These are phyloP conservation scores for Leptopilina clavipes DNA, from an alignment of 1,140 invertebrate genomes.

Conservation along the genomic window DNA sequence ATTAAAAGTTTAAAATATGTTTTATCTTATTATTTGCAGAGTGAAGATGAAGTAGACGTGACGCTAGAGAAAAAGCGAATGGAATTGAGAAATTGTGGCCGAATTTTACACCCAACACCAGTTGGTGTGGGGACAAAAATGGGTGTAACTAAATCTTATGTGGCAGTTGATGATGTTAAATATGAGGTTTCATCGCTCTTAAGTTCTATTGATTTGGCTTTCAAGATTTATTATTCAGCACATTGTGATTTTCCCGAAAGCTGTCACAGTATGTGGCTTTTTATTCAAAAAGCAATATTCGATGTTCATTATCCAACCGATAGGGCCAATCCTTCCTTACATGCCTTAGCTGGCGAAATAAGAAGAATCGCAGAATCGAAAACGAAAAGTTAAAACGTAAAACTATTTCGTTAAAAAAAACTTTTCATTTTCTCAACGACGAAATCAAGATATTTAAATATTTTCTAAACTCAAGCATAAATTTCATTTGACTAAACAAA, in stretches of 20 bases:
- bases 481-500: too few relatives aligned
- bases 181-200: neutral
- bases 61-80: neutral
- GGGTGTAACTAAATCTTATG: neutral
- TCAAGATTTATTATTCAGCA: conserved; percentile 7
- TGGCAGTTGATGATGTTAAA: neutral
- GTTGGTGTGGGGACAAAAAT: conserved; percentile 6
- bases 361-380: neutral
- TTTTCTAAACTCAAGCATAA: too few relatives aligned
- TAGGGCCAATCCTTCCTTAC: neutral
- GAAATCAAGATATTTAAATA: too few relatives aligned
- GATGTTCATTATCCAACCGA: conserved; percentile 7
- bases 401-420: neutral
- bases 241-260: conserved; percentile 28
- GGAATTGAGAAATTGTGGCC: neutral
- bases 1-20: neutral
- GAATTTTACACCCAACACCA: conserved; percentile 18
- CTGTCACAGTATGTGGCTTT: conserved; percentile 17
- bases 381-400: neutral
- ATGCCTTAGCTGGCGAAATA: conserved; percentile 15
- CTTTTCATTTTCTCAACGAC: neutral
- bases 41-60: neutral
- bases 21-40: neutral
- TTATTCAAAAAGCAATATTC: conserved; percentile 25
- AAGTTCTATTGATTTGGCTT: conserved; percentile 1